Evolutionary conservation across 2,888 invertebrate species (phyloP), one percentile per base, ranked within the genome.

Genomic region (Drosophila antonietae): DNA sequence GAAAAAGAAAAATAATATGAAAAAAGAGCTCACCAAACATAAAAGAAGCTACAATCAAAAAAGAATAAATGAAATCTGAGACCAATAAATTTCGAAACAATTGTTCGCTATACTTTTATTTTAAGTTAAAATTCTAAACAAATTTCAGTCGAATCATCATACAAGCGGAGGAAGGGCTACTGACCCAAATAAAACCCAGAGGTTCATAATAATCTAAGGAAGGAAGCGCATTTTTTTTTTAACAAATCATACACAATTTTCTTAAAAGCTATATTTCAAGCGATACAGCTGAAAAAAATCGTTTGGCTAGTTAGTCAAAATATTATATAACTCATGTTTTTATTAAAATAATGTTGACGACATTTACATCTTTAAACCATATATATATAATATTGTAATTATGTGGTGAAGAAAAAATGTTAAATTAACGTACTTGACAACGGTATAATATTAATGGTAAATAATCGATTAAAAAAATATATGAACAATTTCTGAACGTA

Each of bases 31-130:
- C 68, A 80, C 51, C 18, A 47, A 64, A 49, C 66, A 80, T 67
- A 83, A 82, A 80, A 78, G 65, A 85, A 82, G 62, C 72, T 52
- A 75, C 67, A 85, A 75, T 52, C 39, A 37, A 80, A 69, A 78
- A 79, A 77, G 8, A 60, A 79, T 62, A 67, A 79, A 75, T 64
- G 9, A 64, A 65, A 60, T 52, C 23, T 37, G 44, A 62, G 73
- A 76, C 53, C 53, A 83, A 78, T 86, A 88, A 84, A 88, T 83
- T 69, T 76, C 76, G 70, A 81, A 84, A 86, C 78, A 80, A 73
- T 75, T 83, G 83, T 60, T 78, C 59, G 61, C 68, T 68, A 86
- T 74, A 88, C 80, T 83, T 83, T 84, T 84, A 84, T 84, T 83
- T 86, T 73, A 88, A 88, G 83, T 72, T 65, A 51, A 75, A 83